A percentile compares a stretch with the other conserved stretches of the same genome.
Conservation (phyloP, 2,888 invertebrate species). For the Sturmia bella region DNA sequence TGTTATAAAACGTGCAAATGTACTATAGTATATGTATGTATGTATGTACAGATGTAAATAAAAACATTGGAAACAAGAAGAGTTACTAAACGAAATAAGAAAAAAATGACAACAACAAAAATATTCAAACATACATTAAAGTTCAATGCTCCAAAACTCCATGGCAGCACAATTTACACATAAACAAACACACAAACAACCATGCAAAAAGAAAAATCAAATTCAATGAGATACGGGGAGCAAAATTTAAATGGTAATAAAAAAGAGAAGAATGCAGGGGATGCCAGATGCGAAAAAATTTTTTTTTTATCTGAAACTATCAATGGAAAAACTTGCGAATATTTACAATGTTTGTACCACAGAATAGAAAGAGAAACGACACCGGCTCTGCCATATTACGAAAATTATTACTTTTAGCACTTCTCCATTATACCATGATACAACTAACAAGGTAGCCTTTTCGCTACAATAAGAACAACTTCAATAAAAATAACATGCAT, state of each 20-base stretch:
- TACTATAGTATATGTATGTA: background rate
- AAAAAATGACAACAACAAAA: constrained; percentile 41
- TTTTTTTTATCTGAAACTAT: too few species aligned
- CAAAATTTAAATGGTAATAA: constrained; percentile 25
- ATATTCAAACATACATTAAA: constrained; percentile 54
- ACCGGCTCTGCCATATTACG: too few species aligned
- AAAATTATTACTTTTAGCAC: too few species aligned
- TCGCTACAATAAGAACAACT: too few species aligned
- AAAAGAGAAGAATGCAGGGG: constrained; percentile 1
- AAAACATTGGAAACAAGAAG: constrained; percentile 29
- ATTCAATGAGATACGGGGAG: background rate
- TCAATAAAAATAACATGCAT: too few species aligned
- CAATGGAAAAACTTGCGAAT: too few species aligned
- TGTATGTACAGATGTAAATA: constrained; percentile 1
- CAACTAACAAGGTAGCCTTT: too few species aligned
- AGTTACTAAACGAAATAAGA: constrained; percentile 17
- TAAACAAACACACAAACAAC: constrained; percentile 6
- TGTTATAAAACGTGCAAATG: background rate
- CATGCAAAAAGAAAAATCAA: constrained; percentile 16
- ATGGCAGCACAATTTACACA: constrained; percentile 41
- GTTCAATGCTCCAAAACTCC: constrained; percentile 69
- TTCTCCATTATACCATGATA: too few species aligned
- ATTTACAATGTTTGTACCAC: too few species aligned
- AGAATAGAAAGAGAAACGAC: too few species aligned
- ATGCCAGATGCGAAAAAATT: constrained; percentile 20